Conservation (phyloP, 2,888 invertebrate genomes). For the Dione juno region DNA sequence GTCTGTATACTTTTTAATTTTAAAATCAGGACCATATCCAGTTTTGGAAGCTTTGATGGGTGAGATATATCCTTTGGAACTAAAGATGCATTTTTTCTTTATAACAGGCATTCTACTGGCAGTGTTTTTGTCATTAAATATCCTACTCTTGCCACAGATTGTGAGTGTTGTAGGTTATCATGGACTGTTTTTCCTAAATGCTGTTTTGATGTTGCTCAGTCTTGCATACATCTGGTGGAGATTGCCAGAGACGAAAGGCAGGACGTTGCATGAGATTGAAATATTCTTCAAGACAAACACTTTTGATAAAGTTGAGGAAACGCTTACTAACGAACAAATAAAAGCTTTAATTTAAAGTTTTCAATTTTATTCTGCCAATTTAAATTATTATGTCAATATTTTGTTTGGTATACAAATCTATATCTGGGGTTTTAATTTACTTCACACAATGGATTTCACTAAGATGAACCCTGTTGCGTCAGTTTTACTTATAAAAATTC, state of each 20-base stretch:
- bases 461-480: no score
- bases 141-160: constrained; percentile 46
- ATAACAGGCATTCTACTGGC: constrained; percentile 45
- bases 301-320: constrained; percentile 28
- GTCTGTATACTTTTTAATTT: constrained; percentile 47
- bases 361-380: no score
- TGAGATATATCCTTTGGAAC: constrained; percentile 52
- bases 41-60: constrained; percentile 49
- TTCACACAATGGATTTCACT: no score
- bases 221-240: constrained; percentile 28
- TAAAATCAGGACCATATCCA: constrained; percentile 49
- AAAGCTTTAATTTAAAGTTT: constrained; percentile 25
- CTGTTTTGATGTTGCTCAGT: constrained; percentile 16
- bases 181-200: constrained; percentile 31
- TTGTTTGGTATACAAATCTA: no score
- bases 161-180: constrained; percentile 20
- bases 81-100: constrained; percentile 48
- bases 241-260: constrained; percentile 34
- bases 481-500: no score
- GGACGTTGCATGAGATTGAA: constrained; percentile 50
- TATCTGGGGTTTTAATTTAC: no score
- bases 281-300: constrained; percentile 47
- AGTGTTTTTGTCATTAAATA: constrained; percentile 43
- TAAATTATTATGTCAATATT: no score
- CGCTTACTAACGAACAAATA: constrained; percentile 28